A percentile compares a stretch with the other conserved stretches of the same genome.
These are phyloP conservation scores for Vesta saturnalis DNA, from an alignment of 2,888 invertebrate genomes.

Conservation along the genomic window DNA sequence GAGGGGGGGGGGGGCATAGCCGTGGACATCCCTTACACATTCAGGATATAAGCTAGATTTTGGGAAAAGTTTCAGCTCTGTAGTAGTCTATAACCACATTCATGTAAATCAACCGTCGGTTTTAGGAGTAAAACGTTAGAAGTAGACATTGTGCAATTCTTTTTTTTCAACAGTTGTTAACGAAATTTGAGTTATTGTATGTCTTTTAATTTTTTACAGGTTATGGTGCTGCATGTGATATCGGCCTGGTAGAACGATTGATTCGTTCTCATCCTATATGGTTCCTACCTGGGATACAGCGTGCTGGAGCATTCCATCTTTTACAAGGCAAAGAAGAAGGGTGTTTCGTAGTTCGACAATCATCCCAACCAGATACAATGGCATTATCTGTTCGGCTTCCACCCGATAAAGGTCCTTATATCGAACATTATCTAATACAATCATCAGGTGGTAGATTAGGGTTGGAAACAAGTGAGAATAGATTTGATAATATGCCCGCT, in stretches of 20 bases:
- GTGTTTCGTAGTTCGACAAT: conserved; percentile 94
- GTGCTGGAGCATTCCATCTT: conserved; percentile 93
- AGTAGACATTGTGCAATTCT: no score
- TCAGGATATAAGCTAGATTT: no score
- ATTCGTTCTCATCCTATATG: conserved; percentile 94
- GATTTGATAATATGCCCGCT: conserved; percentile 92
- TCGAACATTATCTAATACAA: conserved; percentile 96
- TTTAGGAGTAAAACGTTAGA: no score
- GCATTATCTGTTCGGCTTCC: conserved; percentile 93
- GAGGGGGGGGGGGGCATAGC: no score
- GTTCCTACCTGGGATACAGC: conserved; percentile 93
- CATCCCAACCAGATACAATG: conserved; percentile 94
- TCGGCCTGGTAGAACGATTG: conserved; percentile 86
- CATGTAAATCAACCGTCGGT: no score
- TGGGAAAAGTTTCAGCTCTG: no score
- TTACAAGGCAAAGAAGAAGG: conserved; percentile 94
- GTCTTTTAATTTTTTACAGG: conserved; percentile 61
- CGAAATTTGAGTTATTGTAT: no score
- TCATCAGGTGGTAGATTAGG: conserved; percentile 82
- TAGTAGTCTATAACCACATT: no score
- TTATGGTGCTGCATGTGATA: conserved; percentile 82
- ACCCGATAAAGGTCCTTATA: conserved; percentile 87
- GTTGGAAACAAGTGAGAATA: conserved; percentile 92
- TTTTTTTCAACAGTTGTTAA: no score
- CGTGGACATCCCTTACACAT: no score